Evolutionary conservation across 2,113 vertebrate species (phyloP), one percentile per base, ranked within the genome.

Genomic region (Oncorhynchus nerka): DNA sequence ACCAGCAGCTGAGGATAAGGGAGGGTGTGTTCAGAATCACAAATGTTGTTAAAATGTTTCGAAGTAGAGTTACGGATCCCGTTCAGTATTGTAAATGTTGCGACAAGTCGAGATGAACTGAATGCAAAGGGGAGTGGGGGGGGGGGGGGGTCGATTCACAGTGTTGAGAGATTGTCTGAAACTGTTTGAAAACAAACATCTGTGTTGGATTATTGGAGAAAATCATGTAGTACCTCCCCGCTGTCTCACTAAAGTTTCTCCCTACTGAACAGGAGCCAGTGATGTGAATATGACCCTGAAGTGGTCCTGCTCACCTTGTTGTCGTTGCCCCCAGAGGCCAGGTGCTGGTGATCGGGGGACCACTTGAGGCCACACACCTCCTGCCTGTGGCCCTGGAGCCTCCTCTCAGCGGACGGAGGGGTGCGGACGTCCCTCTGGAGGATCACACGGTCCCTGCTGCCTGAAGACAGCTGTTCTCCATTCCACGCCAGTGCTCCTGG

Each of bases 271-370:
- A 45, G 39, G 39, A 11, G 39, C 39, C 39, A 11, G 39, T 45
- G 9, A 45, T 45, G 39, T 45, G 39, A 12, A 45, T 45, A 45
- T 11, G 39, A 45, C 9, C 39, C 39, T 45, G 39, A 39, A 9
- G 39, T 9, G 9, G 32, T 19, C 15, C 2, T 20, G 5, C 71
- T 76, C 76, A 94, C 94, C 88, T 94, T 94, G 90, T 95, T 95
- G 86, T 95, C 94, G 48, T 95, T 95, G 82, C 94, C 93, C 65
- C 94, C 93, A 0, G 94, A 95, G 0, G 94, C 94, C 0, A 95
- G 92, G 81, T 95, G 94, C 89, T 95, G 93, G 88, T 94, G 94
- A 84, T 95, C 93, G 0, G 94, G 94, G n/a, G 94, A 94, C 94
- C 94, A 95, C 79, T 94, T 94, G 30, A 94, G 92, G 3, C 94